phyloP scores from a whole-genome alignment of 1,140 invertebrate genomes.

The Musca domestica region DNA sequence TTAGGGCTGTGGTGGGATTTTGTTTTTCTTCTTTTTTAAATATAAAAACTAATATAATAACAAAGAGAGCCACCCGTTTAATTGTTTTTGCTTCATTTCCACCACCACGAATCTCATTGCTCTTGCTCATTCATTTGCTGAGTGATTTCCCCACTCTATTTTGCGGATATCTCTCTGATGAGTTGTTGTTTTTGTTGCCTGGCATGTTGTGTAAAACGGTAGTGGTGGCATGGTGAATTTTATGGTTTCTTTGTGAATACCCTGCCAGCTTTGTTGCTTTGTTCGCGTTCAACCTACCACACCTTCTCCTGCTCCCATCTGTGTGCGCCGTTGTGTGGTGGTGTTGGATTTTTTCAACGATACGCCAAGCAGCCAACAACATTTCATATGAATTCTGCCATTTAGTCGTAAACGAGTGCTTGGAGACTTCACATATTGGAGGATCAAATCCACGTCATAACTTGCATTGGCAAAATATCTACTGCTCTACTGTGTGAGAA shows the following conservation, averaged over 20 bases:
- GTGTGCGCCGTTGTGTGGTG: background rate
- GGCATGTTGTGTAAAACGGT: background rate
- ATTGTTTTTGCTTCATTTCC: background rate
- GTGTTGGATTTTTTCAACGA: background rate
- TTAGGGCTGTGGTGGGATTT: too few species aligned
- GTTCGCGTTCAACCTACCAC: background rate
- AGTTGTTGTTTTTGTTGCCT: background rate
- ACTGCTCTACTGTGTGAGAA: constrained; percentile 5
- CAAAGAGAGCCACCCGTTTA: background rate
- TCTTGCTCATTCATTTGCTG: too few species aligned
- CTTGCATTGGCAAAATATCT: background rate
- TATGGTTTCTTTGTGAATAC: background rate
- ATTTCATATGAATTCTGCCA: constrained; percentile 23
- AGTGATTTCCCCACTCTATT: background rate
- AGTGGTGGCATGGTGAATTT: constrained; percentile 10
- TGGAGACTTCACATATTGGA: constrained; percentile 53
- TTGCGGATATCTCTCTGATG: background rate
- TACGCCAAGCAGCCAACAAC: constrained; percentile 20
- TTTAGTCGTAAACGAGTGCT: constrained; percentile 37
- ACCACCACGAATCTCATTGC: too few species aligned
- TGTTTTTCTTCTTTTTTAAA: too few species aligned
- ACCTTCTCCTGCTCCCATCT: background rate
- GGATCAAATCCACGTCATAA: constrained; percentile 51
- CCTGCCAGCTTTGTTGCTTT: background rate
- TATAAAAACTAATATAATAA: too few species aligned